These are phyloP conservation scores for Spea hammondii DNA, from an alignment of 2,797 vertebrate genomes.

Conservation along the genomic window DNA sequence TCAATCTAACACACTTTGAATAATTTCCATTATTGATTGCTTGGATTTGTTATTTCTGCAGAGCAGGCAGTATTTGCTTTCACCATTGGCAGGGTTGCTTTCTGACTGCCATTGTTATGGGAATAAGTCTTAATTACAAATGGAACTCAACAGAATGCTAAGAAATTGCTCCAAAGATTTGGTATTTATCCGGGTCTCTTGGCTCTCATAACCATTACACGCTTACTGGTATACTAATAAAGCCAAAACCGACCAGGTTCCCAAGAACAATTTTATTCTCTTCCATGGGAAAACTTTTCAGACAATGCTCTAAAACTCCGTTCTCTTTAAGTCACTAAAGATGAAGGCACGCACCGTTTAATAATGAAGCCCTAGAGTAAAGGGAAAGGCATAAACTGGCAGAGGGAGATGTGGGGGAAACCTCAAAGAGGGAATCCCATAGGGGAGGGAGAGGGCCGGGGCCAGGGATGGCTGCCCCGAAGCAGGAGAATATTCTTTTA, in stretches of 20 bases:
- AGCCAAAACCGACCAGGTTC: constrained; percentile 54
- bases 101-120: constrained; percentile 43
- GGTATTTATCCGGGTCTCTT: constrained; percentile 56
- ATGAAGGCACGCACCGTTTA: constrained; percentile 51
- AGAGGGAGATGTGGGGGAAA: constrained; percentile 37
- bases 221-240: constrained; percentile 60
- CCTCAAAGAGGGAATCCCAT: constrained; percentile 9
- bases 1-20: background rate
- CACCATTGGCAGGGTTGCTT: constrained; percentile 16
- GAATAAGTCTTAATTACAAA: constrained; percentile 57
- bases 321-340: constrained; percentile 48
- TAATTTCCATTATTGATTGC: constrained; percentile 22
- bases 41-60: constrained; percentile 1
- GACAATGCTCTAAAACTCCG: constrained; percentile 56
- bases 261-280: constrained; percentile 63
- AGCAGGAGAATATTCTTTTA: constrained; percentile 33
- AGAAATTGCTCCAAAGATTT: constrained; percentile 51
- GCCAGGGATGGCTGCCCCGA: background rate
- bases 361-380: constrained; percentile 42
- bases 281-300: constrained; percentile 58
- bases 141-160: constrained; percentile 54
- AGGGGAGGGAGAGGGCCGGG: constrained; percentile 17
- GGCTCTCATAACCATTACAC: constrained; percentile 60
- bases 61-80: constrained; percentile 28
- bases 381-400: constrained; percentile 46